Conservation (phyloP, 2,797 vertebrate genomes). For the Hydrocynus forskahlii region DNA sequence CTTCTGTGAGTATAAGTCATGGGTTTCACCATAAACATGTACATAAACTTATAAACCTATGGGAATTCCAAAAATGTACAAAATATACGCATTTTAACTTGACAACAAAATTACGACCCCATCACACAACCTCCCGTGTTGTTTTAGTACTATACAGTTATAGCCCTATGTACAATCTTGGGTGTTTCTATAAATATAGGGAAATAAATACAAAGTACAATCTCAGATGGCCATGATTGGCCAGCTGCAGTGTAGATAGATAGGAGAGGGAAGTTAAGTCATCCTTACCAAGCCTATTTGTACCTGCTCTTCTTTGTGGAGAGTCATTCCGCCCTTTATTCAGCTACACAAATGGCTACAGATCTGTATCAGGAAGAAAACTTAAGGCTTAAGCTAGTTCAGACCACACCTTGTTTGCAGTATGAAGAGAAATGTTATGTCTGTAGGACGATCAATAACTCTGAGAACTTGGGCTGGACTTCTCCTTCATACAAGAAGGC, state of each 20-base stretch:
- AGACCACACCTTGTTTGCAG: background rate
- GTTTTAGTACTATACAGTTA: background rate
- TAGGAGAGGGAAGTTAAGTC: background rate
- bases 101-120: background rate
- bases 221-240: background rate
- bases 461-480: background rate
- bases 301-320: background rate
- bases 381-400: constrained; percentile 15
- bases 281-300: background rate
- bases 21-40: background rate
- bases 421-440: background rate
- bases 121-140: background rate
- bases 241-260: background rate
- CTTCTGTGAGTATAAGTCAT: too few relatives aligned
- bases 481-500: background rate
- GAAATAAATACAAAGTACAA: background rate
- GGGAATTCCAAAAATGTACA: background rate
- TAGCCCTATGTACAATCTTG: background rate
- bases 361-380: background rate
- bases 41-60: too few relatives aligned
- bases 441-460: background rate
- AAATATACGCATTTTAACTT: background rate
- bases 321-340: background rate
- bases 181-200: background rate
- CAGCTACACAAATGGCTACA: background rate